A percentile compares a stretch with the other conserved stretches of the same genome.
Evolutionary conservation across 2,888 invertebrate species (phyloP).

Genomic region (Mythimna impura): DNA sequence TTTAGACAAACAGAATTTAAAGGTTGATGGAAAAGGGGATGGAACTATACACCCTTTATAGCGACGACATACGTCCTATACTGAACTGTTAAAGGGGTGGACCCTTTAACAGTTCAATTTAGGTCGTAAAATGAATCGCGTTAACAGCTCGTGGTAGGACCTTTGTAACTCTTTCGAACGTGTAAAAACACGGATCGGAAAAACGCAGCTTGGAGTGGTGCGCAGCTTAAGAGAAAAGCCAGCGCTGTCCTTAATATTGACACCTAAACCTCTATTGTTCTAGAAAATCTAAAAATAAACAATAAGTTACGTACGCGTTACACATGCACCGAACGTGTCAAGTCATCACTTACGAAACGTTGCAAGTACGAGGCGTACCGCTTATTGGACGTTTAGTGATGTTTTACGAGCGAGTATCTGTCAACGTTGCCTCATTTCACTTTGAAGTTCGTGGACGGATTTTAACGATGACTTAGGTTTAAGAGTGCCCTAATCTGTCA

Average conservation of each 20-base stretch:
- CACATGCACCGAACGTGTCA: constrained; percentile 39
- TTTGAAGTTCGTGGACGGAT: constrained; percentile 21
- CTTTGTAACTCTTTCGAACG: too few species aligned
- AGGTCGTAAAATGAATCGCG: too few species aligned
- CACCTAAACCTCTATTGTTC: not conserved
- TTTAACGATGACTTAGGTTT: not conserved
- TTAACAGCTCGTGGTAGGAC: too few species aligned
- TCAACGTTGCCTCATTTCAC: constrained; percentile 30
- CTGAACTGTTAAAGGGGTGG: too few species aligned
- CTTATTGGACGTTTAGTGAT: not conserved
- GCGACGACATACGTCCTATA: too few species aligned
- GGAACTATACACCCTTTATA: too few species aligned
- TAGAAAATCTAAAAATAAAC: constrained; percentile 5
- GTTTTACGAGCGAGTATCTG: constrained; percentile 11
- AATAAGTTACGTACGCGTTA: constrained; percentile 27
- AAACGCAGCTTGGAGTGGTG: too few species aligned
- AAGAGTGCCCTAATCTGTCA: not conserved
- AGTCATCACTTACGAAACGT: constrained; percentile 28
- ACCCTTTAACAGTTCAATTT: too few species aligned
- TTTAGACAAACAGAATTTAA: too few species aligned
- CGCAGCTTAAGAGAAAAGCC: too few species aligned
- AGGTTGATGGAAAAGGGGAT: too few species aligned
- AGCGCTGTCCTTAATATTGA: not conserved
- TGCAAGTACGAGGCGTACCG: not conserved
- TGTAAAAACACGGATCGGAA: too few species aligned